Evolutionary conservation across 2,797 vertebrate species (phyloP), one percentile per base, ranked within the genome.

Genomic region (Pachyuromys duprasi): DNA sequence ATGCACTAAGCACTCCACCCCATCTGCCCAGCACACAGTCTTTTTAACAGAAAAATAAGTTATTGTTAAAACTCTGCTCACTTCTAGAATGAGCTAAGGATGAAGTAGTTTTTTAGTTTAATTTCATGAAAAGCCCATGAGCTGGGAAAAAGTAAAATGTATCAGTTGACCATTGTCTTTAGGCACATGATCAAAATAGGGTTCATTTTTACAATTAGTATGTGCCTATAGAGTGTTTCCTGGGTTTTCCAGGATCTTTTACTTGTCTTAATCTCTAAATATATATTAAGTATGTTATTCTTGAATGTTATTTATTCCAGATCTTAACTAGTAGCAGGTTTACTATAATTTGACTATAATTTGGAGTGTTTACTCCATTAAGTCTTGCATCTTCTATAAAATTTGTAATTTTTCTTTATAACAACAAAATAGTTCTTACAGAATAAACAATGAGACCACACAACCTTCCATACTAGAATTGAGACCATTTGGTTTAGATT

Each of bases 71-170:
- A 76, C 9, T 90, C n/a, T n/a, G 76, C n/a, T 86, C 15, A 79
- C 90, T 90, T 92, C 13, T 94, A 83, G 60, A 83, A 76, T 86
- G 31, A 94, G 57, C 17, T 45, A 92, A 90, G 67, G 93, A 88
- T 87, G 55, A 80, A 82, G 60, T 76, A 62, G 26, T 86, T 76
- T 91, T 93, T 89, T 82, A 81, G 78, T 39, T 17, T 82, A 82
- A n/a, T 95, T 94, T 84, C 84, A 14, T 91, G 42, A 75, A 33
- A 86, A 86, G 49, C 14, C 91, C 62, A 31, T 26, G 53, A 88
- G 15, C 33, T 84, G 18, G 5, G 86, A 90, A 9, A 96, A 94
- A 95, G 78, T 94, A 89, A 93, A 95, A 76, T 94, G 11, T 31
- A 45, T 95, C 55, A 49, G 13, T 88, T 89, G 89, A 67, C 36